Base-by-base conservation (phyloP, 2,113 vertebrate genomes). In the Archilochus colubris region DNA sequence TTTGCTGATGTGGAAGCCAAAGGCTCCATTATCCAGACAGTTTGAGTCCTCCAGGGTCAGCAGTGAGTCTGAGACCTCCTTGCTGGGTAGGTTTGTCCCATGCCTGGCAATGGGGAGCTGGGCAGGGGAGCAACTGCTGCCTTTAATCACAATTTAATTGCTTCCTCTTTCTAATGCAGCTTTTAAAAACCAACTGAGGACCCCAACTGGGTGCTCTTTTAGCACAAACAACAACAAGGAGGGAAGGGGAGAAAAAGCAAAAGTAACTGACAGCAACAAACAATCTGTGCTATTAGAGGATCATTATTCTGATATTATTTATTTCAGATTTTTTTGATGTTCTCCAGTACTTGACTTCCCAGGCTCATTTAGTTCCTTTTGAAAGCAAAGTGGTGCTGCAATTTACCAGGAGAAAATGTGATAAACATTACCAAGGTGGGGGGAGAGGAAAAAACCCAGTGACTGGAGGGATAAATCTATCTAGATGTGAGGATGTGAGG, bases 281-380 rank as follows among this genome's bases (percentile, higher is more conserved):
- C 88, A 87, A 10, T 91, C 92, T 90, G 85, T 43, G 89, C 76
- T 91, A 81, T 95, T 94, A 97, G 73, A 46, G 91, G 68, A 92
- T 95, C 93, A 90, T 97, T 97, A 96, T 94, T 83, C 72, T 78
- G 93, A 93, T 91, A 92, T 89, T 95, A 96, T 96, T 96, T 97
- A 89, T 95, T 93, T 86, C 94, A 93, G 93, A 77, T 72, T 95
- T 91, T 74, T 74, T 31, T 91, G 93, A 79, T 94, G 57, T 79
- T 94, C 79, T 95, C 89, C 79, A 76, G 11, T 95, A 95, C 94
- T 96, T 87, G 80, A 74, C 92, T 96, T 94, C 95, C 68, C 92
- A 78, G 88, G 59, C 93, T 95, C 84, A 88, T 96, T 97, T 93
- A 62, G 43, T 70, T 72, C 86, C 76, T 96, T 93, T 92, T 75